Evolutionary conservation across 2,113 vertebrate species (phyloP).

Genomic region (Panurus biarmicus): DNA sequence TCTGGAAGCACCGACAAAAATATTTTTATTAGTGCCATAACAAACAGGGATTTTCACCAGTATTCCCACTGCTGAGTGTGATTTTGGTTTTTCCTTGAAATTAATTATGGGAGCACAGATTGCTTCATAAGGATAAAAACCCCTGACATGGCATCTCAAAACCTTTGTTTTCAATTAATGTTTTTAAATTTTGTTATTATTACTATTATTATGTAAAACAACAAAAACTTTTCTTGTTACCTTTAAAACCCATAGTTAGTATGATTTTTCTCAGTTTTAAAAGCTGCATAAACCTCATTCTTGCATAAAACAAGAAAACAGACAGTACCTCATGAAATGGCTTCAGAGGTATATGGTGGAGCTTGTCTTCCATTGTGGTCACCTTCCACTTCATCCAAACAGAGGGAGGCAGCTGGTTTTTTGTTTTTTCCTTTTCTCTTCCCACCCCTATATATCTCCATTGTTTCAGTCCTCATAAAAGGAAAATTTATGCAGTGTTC

Average conservation of each 20-base stretch:
- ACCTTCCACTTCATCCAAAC: background rate
- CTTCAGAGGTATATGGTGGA: background rate
- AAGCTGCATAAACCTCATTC: background rate
- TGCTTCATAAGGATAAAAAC: background rate
- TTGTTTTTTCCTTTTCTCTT: background rate
- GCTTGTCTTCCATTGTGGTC: background rate
- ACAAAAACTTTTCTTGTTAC: background rate
- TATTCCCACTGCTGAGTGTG: background rate
- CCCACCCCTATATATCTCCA: background rate
- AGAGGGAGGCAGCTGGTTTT: fast-evolving
- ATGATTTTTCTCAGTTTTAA: background rate
- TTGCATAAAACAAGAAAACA: background rate
- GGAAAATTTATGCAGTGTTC: background rate
- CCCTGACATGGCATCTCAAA: background rate
- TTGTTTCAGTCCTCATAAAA: background rate
- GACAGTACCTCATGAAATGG: background rate
- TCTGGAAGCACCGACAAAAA: background rate
- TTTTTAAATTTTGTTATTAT: background rate
- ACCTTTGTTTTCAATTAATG: background rate
- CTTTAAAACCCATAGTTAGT: background rate
- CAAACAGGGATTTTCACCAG: background rate
- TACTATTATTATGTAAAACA: background rate
- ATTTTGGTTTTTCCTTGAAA: background rate
- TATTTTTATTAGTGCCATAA: fast-evolving
- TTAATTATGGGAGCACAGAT: background rate